Evolutionary conservation across 2,113 vertebrate genomes (phyloP).

Genomic region (Chloropsis hardwickii): DNA sequence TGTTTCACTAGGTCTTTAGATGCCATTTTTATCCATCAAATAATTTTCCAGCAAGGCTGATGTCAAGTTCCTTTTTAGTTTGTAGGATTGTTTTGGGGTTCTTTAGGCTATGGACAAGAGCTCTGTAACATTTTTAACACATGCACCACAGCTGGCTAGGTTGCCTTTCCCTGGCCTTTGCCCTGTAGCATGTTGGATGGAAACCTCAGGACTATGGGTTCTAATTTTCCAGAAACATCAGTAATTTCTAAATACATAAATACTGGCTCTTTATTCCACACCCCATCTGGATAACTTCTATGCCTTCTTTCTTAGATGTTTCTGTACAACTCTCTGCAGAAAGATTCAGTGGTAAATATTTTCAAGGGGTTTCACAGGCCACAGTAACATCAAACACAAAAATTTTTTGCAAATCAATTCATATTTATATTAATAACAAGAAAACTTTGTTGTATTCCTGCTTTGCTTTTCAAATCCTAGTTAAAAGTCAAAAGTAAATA

Average conservation of each 20-base stretch:
- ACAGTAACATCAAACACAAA: background rate
- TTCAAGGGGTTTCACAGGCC: background rate
- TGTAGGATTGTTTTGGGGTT: background rate
- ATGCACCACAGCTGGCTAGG: background rate
- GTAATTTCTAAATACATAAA: background rate
- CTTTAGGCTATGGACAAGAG: background rate
- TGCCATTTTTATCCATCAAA: background rate
- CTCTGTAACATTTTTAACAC: background rate
- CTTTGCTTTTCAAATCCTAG: background rate
- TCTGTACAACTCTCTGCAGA: background rate
- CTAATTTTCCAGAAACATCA: background rate
- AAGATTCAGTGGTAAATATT: background rate
- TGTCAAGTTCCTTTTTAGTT: background rate
- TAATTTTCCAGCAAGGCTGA: background rate
- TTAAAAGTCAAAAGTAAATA: background rate
- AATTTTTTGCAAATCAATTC: background rate
- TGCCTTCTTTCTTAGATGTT: background rate
- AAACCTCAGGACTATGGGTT: background rate
- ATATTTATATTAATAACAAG: background rate
- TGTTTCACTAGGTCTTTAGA: background rate
- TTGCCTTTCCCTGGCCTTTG: background rate
- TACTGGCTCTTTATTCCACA: background rate
- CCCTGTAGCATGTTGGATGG: background rate
- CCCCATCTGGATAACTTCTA: background rate
- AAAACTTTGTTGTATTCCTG: background rate